phyloP scores from a whole-genome alignment of 2,888 invertebrate genomes.

The Trisateles emortualis region DNA sequence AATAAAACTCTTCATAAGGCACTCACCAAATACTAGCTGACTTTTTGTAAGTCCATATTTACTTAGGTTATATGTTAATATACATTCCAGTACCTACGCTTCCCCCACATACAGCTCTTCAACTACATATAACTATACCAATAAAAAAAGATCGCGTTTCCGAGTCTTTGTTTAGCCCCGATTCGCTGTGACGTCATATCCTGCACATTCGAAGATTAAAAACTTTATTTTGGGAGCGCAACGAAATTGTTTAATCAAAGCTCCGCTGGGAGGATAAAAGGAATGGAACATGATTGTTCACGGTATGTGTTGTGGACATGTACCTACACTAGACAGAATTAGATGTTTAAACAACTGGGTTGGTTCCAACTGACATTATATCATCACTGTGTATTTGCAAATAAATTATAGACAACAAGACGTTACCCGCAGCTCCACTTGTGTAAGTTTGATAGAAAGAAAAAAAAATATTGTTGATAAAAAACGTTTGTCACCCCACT shows the following conservation, averaged over 20 bases:
- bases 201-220: conserved; percentile 45
- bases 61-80: not conserved
- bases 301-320: not conserved
- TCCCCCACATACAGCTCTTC: conserved; percentile 16
- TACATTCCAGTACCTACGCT: not conserved
- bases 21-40: no score
- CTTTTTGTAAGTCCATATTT: not conserved
- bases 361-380: no score
- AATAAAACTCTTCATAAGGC: no score
- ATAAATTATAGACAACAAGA: no score
- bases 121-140: conserved; percentile 11
- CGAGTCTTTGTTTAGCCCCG: conserved; percentile 38
- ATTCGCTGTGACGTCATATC: conserved; percentile 39
- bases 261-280: conserved; percentile 45
- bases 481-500: no score
- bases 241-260: conserved; percentile 56
- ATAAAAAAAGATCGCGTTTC: conserved; percentile 17
- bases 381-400: no score
- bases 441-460: no score
- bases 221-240: conserved; percentile 52
- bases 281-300: conserved; percentile 21
- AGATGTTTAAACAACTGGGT: not conserved
- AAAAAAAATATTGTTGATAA: no score
- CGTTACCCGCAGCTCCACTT: no score
- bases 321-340: not conserved